phyloP scores from a whole-genome alignment of 2,888 invertebrate species.

The Hyppa rectilinea region DNA sequence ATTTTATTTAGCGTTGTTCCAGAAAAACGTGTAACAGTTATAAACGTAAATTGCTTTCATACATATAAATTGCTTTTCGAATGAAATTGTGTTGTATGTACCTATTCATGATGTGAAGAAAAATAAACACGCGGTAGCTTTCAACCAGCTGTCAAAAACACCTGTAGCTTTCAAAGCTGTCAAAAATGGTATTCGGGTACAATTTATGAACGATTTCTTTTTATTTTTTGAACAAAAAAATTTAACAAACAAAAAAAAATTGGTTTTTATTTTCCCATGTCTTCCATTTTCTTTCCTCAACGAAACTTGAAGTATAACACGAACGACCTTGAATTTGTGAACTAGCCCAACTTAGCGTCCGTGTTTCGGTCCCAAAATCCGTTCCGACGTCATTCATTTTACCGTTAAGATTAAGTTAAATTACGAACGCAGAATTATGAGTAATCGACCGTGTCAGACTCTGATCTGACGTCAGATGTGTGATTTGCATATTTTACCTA shows the following conservation, averaged over 20 bases:
- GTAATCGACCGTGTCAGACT: constrained; percentile 30
- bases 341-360: too few relatives aligned
- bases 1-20: background rate
- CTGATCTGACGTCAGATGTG: constrained; percentile 23
- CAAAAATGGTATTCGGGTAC: background rate
- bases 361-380: too few relatives aligned
- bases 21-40: background rate
- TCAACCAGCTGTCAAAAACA: too few relatives aligned
- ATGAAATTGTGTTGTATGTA: background rate
- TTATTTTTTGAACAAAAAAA: background rate
- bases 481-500: constrained; percentile 26
- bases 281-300: too few relatives aligned
- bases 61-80: constrained; percentile 3
- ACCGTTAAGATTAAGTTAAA: constrained; percentile 5
- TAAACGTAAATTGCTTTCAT: background rate
- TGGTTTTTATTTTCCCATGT: too few relatives aligned
- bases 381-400: background rate
- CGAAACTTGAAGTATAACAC: too few relatives aligned
- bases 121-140: background rate
- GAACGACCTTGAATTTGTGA: too few relatives aligned
- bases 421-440: constrained; percentile 12
- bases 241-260: too few relatives aligned
- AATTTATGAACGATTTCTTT: background rate
- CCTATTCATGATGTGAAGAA: background rate
- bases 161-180: too few relatives aligned